Percentiles rank a stretch among this genome's conserved stretches.
These are phyloP conservation scores for Silurus lanzhouensis DNA, from an alignment of 2,797 vertebrate genomes.

Conservation along the genomic window DNA sequence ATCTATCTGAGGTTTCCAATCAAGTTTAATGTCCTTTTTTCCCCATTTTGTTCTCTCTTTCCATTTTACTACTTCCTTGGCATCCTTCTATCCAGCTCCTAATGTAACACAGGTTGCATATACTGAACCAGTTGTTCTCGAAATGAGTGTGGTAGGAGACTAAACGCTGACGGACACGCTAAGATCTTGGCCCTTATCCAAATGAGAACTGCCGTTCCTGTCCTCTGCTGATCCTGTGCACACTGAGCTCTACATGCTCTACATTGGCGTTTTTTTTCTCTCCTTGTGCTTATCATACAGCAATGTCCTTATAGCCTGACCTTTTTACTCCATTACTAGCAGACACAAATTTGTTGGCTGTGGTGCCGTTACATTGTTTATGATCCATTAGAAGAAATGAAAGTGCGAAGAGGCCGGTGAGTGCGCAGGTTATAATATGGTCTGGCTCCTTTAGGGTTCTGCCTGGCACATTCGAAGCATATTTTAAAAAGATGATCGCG, in stretches of 20 bases:
- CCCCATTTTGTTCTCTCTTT: background rate
- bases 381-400: background rate
- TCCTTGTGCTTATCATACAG: constrained; percentile 12
- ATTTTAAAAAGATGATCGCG: background rate
- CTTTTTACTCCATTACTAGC: background rate
- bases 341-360: background rate
- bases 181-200: background rate
- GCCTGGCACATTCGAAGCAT: background rate
- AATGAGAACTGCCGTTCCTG: background rate
- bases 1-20: background rate
- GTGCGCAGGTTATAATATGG: background rate
- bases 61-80: background rate
- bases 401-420: no score
- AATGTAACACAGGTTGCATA: background rate
- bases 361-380: background rate
- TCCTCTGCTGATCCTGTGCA: background rate
- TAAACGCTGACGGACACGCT: background rate
- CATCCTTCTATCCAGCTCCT: background rate
- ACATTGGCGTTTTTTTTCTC: background rate
- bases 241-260: background rate
- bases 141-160: background rate
- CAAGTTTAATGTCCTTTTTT: no score
- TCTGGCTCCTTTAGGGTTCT: background rate
- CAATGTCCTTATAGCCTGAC: constrained; percentile 7
- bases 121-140: background rate